Percentiles rank a stretch among this genome's conserved stretches.
These are phyloP conservation scores for Osmerus eperlanus DNA, from an alignment of 2,113 vertebrate genomes.

Conservation along the genomic window DNA sequence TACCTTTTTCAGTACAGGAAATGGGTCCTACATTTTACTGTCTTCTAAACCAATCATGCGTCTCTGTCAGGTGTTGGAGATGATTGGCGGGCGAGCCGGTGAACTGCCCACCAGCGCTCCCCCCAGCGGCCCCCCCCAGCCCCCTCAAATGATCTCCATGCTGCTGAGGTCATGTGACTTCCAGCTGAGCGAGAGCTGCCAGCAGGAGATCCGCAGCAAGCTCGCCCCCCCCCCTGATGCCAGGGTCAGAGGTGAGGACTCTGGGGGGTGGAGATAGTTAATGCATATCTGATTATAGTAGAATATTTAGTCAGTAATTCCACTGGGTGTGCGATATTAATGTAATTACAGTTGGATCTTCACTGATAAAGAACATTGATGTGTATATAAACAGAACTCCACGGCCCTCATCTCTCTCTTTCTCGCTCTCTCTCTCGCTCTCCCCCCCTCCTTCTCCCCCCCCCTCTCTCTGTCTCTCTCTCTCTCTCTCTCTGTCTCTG, in stretches of 20 bases:
- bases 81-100: constrained; percentile 66
- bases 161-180: constrained; percentile 70
- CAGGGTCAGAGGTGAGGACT: constrained; percentile 35
- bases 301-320: background rate
- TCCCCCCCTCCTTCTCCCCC: too few species aligned
- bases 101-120: constrained; percentile 39
- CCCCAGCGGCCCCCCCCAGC: constrained; percentile 45
- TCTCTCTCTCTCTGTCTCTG: background rate
- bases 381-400: too few species aligned
- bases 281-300: background rate
- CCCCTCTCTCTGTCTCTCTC: too few species aligned
- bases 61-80: constrained; percentile 66
- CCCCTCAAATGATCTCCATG: constrained; percentile 75
- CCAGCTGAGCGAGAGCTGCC: constrained; percentile 69
- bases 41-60: background rate
- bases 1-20: too few species aligned
- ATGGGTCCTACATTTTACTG: background rate
- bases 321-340: background rate
- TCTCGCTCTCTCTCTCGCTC: too few species aligned
- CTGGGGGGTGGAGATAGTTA: background rate
- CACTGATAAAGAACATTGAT: too few species aligned
- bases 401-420: too few species aligned
- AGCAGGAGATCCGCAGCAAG: constrained; percentile 69
- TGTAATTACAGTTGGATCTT: too few species aligned
- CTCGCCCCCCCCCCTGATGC: constrained; percentile 33